Conservation (phyloP, 2,113 vertebrate species). For the Haemorhous mexicanus region DNA sequence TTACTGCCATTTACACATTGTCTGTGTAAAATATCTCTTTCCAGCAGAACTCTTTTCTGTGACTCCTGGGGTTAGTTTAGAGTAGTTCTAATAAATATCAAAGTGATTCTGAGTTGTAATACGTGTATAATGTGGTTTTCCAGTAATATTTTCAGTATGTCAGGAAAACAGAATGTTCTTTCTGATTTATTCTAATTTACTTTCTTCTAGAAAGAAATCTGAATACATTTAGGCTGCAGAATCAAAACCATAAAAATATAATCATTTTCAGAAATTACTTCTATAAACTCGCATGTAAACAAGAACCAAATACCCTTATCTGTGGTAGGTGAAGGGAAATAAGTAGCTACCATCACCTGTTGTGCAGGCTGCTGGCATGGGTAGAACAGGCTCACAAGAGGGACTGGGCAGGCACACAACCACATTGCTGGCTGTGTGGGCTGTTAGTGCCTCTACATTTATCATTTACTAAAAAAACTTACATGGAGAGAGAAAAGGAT, state of each 20-base stretch:
- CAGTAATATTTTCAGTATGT: neutral
- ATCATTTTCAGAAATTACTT: neutral
- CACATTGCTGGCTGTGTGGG: fast-evolving
- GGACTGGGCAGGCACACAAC: neutral
- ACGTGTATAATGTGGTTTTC: neutral
- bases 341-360: too few relatives aligned
- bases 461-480: neutral
- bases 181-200: neutral
- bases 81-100: neutral
- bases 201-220: neutral
- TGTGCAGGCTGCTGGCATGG: neutral
- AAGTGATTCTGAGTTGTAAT: neutral
- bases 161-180: neutral
- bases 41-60: neutral
- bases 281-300: neutral
- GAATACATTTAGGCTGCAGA: neutral
- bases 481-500: neutral
- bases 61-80: neutral
- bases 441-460: neutral
- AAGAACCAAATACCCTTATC: neutral
- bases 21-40: neutral
- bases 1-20: neutral
- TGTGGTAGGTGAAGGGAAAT: neutral
- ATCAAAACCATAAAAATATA: neutral
- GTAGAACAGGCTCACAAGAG: neutral